These are phyloP conservation scores for Geococcyx californianus DNA, from an alignment of 2,113 vertebrate species.

Conservation along the genomic window DNA sequence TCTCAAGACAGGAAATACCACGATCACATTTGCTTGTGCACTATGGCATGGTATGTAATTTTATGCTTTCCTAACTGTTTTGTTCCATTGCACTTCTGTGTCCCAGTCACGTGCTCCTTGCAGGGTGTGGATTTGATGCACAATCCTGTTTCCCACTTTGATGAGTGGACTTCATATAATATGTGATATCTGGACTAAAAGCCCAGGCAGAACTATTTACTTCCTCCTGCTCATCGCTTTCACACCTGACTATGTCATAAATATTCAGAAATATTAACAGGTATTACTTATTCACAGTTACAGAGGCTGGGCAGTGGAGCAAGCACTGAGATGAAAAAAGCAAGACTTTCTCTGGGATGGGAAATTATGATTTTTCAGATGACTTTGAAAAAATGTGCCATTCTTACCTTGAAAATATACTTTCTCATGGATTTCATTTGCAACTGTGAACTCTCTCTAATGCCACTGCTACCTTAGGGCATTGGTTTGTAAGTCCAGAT, in stretches of 20 bases:
- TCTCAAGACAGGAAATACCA: background rate
- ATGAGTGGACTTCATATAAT: background rate
- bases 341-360: background rate
- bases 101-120: background rate
- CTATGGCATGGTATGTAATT: fast-evolving
- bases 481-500: background rate
- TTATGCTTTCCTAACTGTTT: background rate
- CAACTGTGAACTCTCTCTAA: background rate
- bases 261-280: background rate
- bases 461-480: background rate
- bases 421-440: background rate
- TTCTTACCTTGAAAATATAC: background rate
- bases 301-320: background rate
- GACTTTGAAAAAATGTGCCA: background rate
- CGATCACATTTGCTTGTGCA: background rate
- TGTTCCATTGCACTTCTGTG: background rate
- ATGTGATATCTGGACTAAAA: background rate
- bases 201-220: background rate
- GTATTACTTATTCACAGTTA: background rate
- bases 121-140: background rate
- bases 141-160: background rate
- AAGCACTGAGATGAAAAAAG: background rate
- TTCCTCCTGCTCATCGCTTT: background rate
- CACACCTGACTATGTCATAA: background rate
- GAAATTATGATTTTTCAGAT: background rate